Conservation (phyloP, 2,797 vertebrate genomes). For the Onychomys arenicola region DNA sequence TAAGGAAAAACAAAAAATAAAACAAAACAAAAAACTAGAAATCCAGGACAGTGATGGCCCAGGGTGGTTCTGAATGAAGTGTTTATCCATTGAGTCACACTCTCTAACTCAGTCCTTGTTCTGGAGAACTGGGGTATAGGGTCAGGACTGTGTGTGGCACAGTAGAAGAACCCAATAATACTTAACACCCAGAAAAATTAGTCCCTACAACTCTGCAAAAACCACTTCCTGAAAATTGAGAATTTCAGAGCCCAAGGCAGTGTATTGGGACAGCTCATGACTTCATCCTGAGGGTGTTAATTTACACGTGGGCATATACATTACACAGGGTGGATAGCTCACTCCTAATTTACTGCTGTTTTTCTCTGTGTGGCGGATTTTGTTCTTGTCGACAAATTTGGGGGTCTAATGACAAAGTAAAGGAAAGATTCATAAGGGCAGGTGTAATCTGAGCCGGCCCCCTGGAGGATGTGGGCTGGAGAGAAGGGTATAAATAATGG, state of each 20-base stretch:
- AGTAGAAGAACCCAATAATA: neutral
- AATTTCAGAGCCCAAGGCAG: constrained; percentile 24
- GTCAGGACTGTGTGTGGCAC: neutral
- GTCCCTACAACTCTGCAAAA: constrained; percentile 40
- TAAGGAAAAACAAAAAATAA: neutral
- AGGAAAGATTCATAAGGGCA: constrained; percentile 68
- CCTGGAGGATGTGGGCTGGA: constrained; percentile 58
- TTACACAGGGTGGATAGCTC: constrained; percentile 60
- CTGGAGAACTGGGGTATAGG: neutral
- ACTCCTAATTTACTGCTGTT: constrained; percentile 73
- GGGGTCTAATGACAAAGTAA: constrained; percentile 79
- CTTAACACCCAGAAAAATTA: neutral
- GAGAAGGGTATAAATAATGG: constrained; percentile 55
- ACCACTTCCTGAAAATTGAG: neutral
- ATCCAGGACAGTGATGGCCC: neutral
- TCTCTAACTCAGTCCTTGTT: neutral
- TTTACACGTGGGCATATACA: neutral
- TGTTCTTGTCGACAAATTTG: constrained; percentile 70
- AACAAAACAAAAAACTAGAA: neutral
- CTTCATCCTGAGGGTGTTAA: neutral
- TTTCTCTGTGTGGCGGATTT: constrained; percentile 60
- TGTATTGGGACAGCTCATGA: neutral
- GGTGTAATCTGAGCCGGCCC: constrained; percentile 72
- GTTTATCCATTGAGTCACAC: neutral
- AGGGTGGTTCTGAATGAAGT: neutral